A percentile compares a stretch with the other conserved stretches of the same genome.
Evolutionary conservation across 2,797 vertebrate genomes (phyloP).

Genomic region (Pterois miles): DNA sequence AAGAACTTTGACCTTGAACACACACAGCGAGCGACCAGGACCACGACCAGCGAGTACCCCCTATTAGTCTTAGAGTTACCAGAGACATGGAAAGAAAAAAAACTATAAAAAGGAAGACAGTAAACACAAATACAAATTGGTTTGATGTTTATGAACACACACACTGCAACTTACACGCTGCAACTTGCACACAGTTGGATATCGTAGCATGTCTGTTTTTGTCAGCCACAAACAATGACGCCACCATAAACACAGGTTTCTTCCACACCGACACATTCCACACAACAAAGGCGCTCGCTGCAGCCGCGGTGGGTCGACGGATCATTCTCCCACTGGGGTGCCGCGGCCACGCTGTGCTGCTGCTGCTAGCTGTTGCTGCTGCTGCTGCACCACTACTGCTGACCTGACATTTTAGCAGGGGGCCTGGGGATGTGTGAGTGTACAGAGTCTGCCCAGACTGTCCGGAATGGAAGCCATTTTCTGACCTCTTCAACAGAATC

Average conservation of each 20-base stretch:
- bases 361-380: conserved; percentile 30
- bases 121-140: too few relatives aligned
- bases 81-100: neutral
- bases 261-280: conserved; percentile 73
- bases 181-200: neutral
- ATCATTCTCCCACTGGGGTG: conserved; percentile 52
- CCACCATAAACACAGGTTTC: conserved; percentile 43
- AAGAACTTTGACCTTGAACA: conserved; percentile 47
- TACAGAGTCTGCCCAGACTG: conserved; percentile 25
- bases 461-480: conserved; percentile 41
- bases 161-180: too few relatives aligned
- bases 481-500: conserved; percentile 26
- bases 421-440: conserved; percentile 21
- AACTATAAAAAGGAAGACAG: too few relatives aligned
- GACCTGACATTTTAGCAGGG: conserved; percentile 66
- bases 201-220: conserved; percentile 24
- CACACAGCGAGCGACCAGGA: neutral
- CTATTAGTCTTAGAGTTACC: neutral
- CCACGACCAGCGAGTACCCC: neutral
- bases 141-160: too few relatives aligned
- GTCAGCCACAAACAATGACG: conserved; percentile 37
- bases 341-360: conserved; percentile 44
- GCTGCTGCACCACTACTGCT: conserved; percentile 55
- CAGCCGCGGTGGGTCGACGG: conserved; percentile 2
- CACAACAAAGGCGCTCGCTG: conserved; percentile 65